A percentile compares a stretch with the other conserved stretches of the same genome.
These are phyloP conservation scores for Muntiacus reevesi DNA, from an alignment of 2,113 vertebrate species.

Conservation along the genomic window DNA sequence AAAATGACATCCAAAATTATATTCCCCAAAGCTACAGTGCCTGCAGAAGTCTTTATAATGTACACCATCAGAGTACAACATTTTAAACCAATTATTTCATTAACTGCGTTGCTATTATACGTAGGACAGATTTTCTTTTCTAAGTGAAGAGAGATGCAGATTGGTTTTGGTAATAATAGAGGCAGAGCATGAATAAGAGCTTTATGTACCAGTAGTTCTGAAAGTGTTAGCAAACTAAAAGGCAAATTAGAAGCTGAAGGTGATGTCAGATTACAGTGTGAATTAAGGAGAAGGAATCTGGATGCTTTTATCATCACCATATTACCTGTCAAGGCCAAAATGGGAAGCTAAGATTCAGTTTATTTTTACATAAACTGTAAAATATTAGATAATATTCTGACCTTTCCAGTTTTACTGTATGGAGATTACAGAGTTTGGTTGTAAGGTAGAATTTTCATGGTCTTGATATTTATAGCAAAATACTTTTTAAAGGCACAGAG, in stretches of 20 bases:
- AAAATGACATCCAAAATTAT: constrained; percentile 16
- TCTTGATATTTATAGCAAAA: background rate
- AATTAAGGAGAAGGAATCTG: background rate
- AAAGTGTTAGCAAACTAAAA: constrained; percentile 56
- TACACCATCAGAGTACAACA: background rate
- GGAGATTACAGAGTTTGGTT: background rate
- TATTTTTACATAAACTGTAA: constrained; percentile 43
- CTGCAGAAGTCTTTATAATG: constrained; percentile 33
- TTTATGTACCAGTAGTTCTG: constrained; percentile 40
- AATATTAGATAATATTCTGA: constrained; percentile 46
- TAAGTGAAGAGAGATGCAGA: constrained; percentile 35
- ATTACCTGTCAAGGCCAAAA: constrained; percentile 46
- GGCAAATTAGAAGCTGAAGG: constrained; percentile 31
- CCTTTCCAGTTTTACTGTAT: constrained; percentile 41
- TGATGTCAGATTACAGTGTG: constrained; percentile 41
- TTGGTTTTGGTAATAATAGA: constrained; percentile 23
- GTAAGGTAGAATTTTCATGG: constrained; percentile 21
- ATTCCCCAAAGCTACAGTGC: constrained; percentile 26
- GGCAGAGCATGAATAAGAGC: constrained; percentile 15
- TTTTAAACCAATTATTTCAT: constrained; percentile 66
- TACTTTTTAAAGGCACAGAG: background rate
- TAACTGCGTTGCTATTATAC: constrained; percentile 33
- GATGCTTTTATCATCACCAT: background rate
- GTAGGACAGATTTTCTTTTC: constrained; percentile 35
- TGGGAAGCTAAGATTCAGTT: background rate